Evolutionary conservation across 2,797 vertebrate species (phyloP).

Genomic region (Xenentodon cancila): DNA sequence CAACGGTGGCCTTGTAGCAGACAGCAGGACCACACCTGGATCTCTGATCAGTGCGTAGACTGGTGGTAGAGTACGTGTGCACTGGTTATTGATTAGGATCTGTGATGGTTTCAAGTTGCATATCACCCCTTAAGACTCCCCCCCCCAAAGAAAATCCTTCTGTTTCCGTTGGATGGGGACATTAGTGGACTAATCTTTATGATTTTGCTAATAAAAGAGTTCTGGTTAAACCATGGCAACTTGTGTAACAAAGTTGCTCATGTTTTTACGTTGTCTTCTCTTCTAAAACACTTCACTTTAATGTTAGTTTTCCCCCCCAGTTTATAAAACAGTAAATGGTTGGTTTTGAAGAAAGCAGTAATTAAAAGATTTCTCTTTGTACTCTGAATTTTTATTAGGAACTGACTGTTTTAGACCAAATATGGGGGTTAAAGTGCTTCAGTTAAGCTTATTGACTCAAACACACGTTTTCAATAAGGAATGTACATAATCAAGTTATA

Average conservation of each 20-base stretch:
- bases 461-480: too few relatives aligned
- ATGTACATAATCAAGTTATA: too few relatives aligned
- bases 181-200: conserved; percentile 81
- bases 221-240: conserved; percentile 73
- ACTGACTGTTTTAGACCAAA: too few relatives aligned
- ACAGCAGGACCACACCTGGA: conserved; percentile 52
- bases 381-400: too few relatives aligned
- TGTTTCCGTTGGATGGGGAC: conserved; percentile 79
- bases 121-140: conserved; percentile 49
- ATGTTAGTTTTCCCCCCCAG: neutral
- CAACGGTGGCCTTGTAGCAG: conserved; percentile 71
- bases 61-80: conserved; percentile 34
- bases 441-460: too few relatives aligned
- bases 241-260: conserved; percentile 57
- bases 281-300: neutral
- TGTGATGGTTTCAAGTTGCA: conserved; percentile 74
- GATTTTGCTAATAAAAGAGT: conserved; percentile 86
- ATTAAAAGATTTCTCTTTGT: too few relatives aligned
- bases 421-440: too few relatives aligned
- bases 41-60: conserved; percentile 54
- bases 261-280: conserved; percentile 10
- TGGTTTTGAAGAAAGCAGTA: too few relatives aligned
- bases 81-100: conserved; percentile 61
- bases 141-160: conserved; percentile 37
- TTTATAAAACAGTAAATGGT: too few relatives aligned